These are phyloP conservation scores for Phrynosoma platyrhinos DNA, from an alignment of 2,113 vertebrate genomes.

Conservation along the genomic window DNA sequence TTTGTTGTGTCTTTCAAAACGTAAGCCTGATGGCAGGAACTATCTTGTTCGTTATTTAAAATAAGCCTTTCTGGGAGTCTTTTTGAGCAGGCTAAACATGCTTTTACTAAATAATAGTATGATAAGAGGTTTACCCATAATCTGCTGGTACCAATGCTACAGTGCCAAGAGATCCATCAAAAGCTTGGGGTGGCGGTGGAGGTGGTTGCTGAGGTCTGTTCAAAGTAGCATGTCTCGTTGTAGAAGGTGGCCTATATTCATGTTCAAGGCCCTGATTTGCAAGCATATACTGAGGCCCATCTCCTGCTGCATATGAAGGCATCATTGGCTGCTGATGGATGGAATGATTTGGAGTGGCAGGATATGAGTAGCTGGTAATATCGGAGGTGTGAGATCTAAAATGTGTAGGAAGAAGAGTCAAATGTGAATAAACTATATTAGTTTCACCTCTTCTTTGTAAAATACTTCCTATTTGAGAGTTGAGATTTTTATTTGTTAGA, in stretches of 20 bases:
- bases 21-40: neutral
- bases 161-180: slow-evolving; percentile 84
- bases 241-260: slow-evolving; percentile 85
- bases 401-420: slow-evolving; percentile 47
- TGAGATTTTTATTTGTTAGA: slow-evolving; percentile 31
- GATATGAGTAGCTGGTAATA: slow-evolving; percentile 88
- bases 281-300: slow-evolving; percentile 71
- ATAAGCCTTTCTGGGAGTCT: neutral
- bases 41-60: neutral
- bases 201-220: slow-evolving; percentile 92
- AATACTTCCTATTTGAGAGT: neutral
- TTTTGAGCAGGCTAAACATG: neutral
- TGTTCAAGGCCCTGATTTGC: slow-evolving; percentile 82
- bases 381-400: slow-evolving; percentile 88
- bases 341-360: slow-evolving; percentile 91
- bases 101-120: neutral
- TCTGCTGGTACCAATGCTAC: slow-evolving; percentile 83
- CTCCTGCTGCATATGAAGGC: slow-evolving; percentile 75
- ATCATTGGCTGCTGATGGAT: slow-evolving; percentile 84
- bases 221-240: slow-evolving; percentile 87
- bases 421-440: slow-evolving; percentile 39
- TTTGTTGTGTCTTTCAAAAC: neutral
- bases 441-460: slow-evolving; percentile 23
- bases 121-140: slow-evolving; percentile 83
- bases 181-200: slow-evolving; percentile 86